Conservation (phyloP, 2,797 vertebrate species). For the Anabacerthia variegaticeps region DNA sequence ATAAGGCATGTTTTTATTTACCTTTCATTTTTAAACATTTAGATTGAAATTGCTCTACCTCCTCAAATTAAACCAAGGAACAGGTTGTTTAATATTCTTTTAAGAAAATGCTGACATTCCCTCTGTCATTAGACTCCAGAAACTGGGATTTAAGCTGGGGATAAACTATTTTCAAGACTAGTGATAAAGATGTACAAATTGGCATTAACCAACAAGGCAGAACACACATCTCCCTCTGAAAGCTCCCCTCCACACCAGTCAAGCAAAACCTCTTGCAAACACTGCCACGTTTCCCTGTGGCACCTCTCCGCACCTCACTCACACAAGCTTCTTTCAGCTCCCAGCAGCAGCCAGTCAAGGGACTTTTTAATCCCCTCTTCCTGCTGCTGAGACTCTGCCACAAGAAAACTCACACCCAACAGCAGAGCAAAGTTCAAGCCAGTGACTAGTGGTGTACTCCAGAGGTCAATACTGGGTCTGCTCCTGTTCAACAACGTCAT, state of each 20-base stretch:
- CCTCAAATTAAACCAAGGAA: not conserved
- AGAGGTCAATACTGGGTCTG: not conserved
- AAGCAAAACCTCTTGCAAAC: not conserved
- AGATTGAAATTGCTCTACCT: not conserved
- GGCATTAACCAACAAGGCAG: not conserved
- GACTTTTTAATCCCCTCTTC: not conserved
- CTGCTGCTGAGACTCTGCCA: not conserved
- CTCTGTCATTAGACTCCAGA: not conserved
- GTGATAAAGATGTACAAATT: not conserved
- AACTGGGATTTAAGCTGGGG: not conserved
- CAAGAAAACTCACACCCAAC: not conserved
- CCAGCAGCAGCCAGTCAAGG: not conserved
- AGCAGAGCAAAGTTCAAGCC: accelerated
- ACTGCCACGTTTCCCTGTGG: not conserved
- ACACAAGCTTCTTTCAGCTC: not conserved
- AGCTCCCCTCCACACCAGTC: not conserved
- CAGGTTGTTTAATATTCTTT: not conserved
- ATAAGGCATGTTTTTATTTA: not conserved
- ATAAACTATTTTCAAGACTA: not conserved
- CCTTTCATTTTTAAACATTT: not conserved
- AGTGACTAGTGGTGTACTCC: not conserved
- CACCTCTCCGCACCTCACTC: not conserved
- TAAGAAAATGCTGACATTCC: not conserved
- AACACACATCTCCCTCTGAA: not conserved
- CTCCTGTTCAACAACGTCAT: not conserved